Conservation (phyloP, 2,888 invertebrate species). For the Dastarcus helophoroides region DNA sequence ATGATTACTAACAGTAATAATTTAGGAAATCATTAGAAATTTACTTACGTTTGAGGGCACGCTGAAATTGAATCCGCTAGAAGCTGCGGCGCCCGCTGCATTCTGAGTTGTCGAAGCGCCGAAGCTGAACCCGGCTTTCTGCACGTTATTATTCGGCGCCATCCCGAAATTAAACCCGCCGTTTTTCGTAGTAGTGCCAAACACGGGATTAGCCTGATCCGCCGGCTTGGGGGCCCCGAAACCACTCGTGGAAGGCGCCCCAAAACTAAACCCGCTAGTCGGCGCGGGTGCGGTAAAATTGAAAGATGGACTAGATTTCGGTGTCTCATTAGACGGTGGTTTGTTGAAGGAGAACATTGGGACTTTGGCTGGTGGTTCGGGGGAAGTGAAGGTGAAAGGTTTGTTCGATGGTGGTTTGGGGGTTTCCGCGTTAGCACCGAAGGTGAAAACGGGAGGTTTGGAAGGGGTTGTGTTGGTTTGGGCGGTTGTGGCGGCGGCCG, state of each 20-base stretch:
- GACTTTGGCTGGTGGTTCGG: slow-evolving; percentile 6
- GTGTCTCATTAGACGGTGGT: too few species aligned
- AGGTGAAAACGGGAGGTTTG: slow-evolving; percentile 23
- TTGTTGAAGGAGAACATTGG: slow-evolving; percentile 10
- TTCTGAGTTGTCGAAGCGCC: slow-evolving; percentile 14
- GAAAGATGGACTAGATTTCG: slow-evolving; percentile 12
- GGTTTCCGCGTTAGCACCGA: slow-evolving; percentile 22
- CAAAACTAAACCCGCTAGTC: slow-evolving; percentile 31
- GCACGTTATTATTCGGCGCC: slow-evolving; percentile 17
- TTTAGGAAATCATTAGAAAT: neutral
- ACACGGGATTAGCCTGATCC: neutral
- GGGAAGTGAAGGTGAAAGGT: slow-evolving; percentile 12
- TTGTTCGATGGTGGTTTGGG: slow-evolving; percentile 13
- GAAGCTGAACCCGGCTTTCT: slow-evolving; percentile 27
- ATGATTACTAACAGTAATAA: too few species aligned
- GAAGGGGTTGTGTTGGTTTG: too few species aligned
- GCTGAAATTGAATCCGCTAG: slow-evolving; percentile 31
- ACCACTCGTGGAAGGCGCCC: slow-evolving; percentile 14
- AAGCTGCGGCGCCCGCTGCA: too few species aligned
- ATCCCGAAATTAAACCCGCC: slow-evolving; percentile 29
- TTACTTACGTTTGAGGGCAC: slow-evolving; percentile 21
- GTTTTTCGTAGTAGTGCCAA: slow-evolving; percentile 17
- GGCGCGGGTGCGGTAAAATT: slow-evolving; percentile 14
- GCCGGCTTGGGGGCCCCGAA: slow-evolving; percentile 7
- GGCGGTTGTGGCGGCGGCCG: slow-evolving; percentile 12